A percentile compares a stretch with the other conserved stretches of the same genome.
Conservation (phyloP, 2,113 vertebrate species). For the Erythrocebus patas region DNA sequence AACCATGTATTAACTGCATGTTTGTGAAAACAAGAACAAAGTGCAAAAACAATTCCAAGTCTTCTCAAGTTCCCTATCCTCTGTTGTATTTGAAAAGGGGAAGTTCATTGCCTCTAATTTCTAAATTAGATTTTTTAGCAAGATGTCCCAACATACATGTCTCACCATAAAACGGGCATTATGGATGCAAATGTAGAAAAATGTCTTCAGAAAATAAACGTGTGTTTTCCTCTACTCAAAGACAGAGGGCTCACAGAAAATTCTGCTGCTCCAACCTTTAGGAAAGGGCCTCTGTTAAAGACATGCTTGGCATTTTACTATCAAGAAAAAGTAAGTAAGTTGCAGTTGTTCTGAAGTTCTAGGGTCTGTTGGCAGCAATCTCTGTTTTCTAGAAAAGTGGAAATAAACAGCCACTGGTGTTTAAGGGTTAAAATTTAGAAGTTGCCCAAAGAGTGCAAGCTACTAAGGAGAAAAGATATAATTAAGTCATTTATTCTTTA, state of each 20-base stretch:
- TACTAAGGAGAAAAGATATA: background rate
- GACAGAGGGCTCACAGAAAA: background rate
- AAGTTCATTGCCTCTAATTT: background rate
- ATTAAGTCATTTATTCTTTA: background rate
- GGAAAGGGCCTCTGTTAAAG: background rate
- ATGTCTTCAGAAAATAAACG: background rate
- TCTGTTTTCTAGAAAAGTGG: background rate
- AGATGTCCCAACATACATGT: background rate
- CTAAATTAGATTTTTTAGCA: constrained; percentile 17
- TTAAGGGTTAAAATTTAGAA: background rate
- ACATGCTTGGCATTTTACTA: background rate
- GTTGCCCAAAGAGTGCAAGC: background rate
- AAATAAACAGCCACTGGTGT: background rate
- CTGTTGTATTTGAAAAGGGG: background rate
- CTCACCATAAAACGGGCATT: background rate
- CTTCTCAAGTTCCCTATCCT: background rate
- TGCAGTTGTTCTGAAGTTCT: background rate
- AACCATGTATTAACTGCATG: background rate
- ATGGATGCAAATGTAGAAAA: background rate
- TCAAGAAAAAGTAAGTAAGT: background rate
- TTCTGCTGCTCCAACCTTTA: background rate
- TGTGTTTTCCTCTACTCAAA: background rate
- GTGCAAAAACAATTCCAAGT: background rate
- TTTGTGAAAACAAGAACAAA: background rate
- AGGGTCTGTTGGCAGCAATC: background rate